phyloP scores from a whole-genome alignment of 2,888 invertebrate genomes.

The Sisyra nigra region DNA sequence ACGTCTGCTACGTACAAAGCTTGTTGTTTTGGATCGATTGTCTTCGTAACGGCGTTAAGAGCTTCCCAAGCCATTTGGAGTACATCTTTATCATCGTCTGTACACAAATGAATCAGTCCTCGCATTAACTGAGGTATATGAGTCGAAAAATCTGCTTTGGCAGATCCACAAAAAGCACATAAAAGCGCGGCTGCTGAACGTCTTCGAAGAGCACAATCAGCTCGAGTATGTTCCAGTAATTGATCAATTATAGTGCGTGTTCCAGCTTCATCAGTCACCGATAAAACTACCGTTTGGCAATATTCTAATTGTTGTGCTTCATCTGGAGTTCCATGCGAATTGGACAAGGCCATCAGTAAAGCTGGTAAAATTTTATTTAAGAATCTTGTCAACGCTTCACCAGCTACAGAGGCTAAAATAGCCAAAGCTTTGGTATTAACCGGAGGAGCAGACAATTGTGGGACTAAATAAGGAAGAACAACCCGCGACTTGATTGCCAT shows the following conservation, averaged over 20 bases:
- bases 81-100: constrained; percentile 64
- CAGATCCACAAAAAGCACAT: constrained; percentile 78
- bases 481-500: constrained; percentile 94
- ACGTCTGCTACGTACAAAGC: constrained; percentile 78
- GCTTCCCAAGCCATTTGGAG: constrained; percentile 84
- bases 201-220: constrained; percentile 43
- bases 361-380: constrained; percentile 86
- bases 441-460: constrained; percentile 76
- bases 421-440: constrained; percentile 89
- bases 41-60: constrained; percentile 74
- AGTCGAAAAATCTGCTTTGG: constrained; percentile 72
- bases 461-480: constrained; percentile 90
- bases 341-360: constrained; percentile 56
- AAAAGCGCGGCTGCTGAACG: constrained; percentile 76
- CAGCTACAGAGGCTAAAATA: constrained; percentile 87
- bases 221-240: constrained; percentile 58
- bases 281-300: constrained; percentile 83
- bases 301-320: constrained; percentile 70
- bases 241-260: constrained; percentile 78
- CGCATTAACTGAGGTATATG: constrained; percentile 79
- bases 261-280: constrained; percentile 77
- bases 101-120: constrained; percentile 73
- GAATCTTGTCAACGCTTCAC: constrained; percentile 80
- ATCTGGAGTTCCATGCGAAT: constrained; percentile 45
- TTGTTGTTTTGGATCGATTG: constrained; percentile 69